Conservation (phyloP, 2,888 invertebrate species). For the Dryococelus australis region DNA sequence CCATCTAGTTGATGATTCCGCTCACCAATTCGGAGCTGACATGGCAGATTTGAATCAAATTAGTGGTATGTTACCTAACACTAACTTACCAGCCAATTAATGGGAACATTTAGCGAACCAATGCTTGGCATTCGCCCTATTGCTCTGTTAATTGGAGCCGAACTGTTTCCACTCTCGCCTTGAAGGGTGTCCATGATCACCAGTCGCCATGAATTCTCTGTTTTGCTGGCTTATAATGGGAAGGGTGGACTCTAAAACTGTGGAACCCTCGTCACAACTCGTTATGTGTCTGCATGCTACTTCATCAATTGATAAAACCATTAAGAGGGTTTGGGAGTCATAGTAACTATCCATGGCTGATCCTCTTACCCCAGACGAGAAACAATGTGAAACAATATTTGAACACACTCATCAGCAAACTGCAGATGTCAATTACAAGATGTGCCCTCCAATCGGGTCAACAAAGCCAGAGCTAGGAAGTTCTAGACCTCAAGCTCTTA, state of each 20-base stretch:
- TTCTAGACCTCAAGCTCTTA: background rate
- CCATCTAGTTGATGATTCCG: too few relatives aligned
- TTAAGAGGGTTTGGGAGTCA: background rate
- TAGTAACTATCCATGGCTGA: background rate
- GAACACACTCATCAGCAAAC: background rate
- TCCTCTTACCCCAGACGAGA: background rate
- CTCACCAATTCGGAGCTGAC: too few relatives aligned
- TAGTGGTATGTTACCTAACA: background rate
- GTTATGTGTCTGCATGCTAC: background rate
- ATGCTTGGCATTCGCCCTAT: background rate
- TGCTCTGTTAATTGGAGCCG: constrained; percentile 11
- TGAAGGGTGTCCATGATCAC: background rate
- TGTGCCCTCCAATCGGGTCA: background rate
- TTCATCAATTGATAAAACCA: background rate
- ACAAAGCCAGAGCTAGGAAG: background rate
- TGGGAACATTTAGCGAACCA: too few relatives aligned
- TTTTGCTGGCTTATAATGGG: background rate
- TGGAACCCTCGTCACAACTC: background rate
- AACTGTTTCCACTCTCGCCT: background rate
- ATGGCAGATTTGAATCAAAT: too few relatives aligned
- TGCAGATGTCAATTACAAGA: background rate
- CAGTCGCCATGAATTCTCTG: background rate
- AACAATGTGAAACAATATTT: background rate
- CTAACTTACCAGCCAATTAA: background rate
- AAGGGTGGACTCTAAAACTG: background rate